These are phyloP conservation scores for Aphelenchoides bicaudatus DNA, from an alignment of 2,888 invertebrate species.

Conservation along the genomic window DNA sequence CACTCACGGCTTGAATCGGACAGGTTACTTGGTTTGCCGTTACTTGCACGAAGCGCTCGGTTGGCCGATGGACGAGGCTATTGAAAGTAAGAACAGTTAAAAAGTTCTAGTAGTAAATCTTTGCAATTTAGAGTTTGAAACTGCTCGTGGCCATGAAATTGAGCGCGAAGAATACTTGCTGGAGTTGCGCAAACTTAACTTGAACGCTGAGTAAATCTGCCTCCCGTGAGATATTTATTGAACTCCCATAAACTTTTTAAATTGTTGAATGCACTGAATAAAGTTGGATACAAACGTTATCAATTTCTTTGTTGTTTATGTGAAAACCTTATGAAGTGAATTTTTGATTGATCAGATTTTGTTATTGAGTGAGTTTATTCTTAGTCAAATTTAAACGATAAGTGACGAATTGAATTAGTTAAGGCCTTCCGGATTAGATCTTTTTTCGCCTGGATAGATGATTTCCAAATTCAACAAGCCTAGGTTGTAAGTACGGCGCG, in stretches of 20 bases:
- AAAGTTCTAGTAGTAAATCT: no score
- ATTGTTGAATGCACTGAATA: conserved; percentile 6
- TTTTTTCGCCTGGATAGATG: no score
- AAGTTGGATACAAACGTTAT: no score
- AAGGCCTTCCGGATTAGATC: no score
- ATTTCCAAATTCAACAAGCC: conserved; percentile 33
- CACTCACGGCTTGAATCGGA: conserved; percentile 66
- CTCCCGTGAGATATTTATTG: no score
- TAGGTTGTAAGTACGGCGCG: conserved; percentile 31
- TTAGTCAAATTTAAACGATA: no score
- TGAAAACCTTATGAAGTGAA: no score
- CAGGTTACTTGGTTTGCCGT: conserved; percentile 65
- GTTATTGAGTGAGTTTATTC: no score
- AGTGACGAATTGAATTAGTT: no score
- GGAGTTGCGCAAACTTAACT: not conserved
- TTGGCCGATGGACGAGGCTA: conserved; percentile 49
- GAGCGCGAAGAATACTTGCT: conserved; percentile 27
- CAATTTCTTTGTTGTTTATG: no score
- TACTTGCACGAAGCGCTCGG: conserved; percentile 55
- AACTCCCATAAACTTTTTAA: not conserved
- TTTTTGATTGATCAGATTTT: no score
- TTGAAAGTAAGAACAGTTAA: conserved; percentile 37
- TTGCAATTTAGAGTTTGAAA: no score
- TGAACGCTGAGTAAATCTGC: not conserved
- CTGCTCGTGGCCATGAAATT: conserved; percentile 32